phyloP scores from a whole-genome alignment of 2,888 invertebrate species.

The Leptogaster cylindrica region DNA sequence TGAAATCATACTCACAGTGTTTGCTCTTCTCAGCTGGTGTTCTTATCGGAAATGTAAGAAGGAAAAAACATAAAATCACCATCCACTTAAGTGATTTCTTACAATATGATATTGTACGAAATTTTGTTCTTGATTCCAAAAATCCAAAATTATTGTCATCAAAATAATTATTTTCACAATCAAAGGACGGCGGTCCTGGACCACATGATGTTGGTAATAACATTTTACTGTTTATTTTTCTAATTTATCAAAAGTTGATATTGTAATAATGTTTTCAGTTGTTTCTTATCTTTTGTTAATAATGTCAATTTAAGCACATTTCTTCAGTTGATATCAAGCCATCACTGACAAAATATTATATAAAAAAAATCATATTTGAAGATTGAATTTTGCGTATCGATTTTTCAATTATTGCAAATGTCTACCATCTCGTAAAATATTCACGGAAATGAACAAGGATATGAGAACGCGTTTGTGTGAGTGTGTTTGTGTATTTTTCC shows the following conservation, averaged over 20 bases:
- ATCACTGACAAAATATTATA: background rate
- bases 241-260: conserved; percentile 7
- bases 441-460: too few species aligned
- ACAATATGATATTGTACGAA: conserved; percentile 1
- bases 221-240: conserved; percentile 1
- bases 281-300: conserved; percentile 11
- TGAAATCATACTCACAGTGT: conserved; percentile 27
- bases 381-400: conserved; percentile 27
- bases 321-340: background rate
- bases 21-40: conserved; percentile 28
- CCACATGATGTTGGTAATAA: conserved; percentile 27
- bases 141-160: conserved; percentile 12
- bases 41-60: background rate
- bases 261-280: conserved; percentile 6
- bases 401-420: conserved; percentile 27
- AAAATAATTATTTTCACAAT: conserved; percentile 2
- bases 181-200: conserved; percentile 23
- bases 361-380: conserved; percentile 17
- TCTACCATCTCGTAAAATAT: too few species aligned
- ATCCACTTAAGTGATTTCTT: conserved; percentile 18
- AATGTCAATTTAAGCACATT: background rate
- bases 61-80: conserved; percentile 14
- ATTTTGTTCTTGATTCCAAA: conserved; percentile 22
- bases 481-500: too few species aligned
- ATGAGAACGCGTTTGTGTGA: too few species aligned